phyloP scores from a whole-genome alignment of 2,113 vertebrate species.

The Menidia beryllina region DNA sequence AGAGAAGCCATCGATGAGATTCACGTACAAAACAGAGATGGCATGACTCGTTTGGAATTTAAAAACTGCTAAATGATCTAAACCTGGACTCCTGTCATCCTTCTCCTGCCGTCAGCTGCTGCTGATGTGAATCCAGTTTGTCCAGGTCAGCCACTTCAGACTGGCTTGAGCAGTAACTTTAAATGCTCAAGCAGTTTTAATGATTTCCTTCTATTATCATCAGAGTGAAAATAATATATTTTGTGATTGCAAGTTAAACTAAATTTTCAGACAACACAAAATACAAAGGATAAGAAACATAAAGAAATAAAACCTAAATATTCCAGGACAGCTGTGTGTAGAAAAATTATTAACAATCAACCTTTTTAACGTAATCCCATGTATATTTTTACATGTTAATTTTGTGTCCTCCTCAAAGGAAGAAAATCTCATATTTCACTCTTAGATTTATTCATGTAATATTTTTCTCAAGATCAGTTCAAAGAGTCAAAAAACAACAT shows the following conservation, averaged over 20 bases:
- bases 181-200: conserved; percentile 5
- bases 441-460: too few relatives aligned
- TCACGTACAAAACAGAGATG: conserved; percentile 66
- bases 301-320: background rate
- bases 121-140: conserved; percentile 48
- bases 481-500: too few relatives aligned
- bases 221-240: background rate
- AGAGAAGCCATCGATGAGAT: conserved; percentile 60
- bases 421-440: too few relatives aligned
- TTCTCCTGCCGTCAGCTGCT: conserved; percentile 4
- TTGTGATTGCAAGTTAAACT: conserved; percentile 27
- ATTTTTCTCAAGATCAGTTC: too few relatives aligned
- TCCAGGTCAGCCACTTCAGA: conserved; percentile 47
- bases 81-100: conserved; percentile 32
- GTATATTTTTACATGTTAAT: too few relatives aligned
- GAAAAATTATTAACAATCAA: too few relatives aligned
- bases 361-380: too few relatives aligned
- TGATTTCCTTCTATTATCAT: conserved; percentile 1
- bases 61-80: conserved; percentile 48
- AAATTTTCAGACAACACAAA: background rate
- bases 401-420: too few relatives aligned
- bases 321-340: too few relatives aligned
- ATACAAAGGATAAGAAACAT: too few relatives aligned
- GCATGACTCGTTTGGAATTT: conserved; percentile 62
- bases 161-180: conserved; percentile 33